A percentile compares a stretch with the other conserved stretches of the same genome.
phyloP scores from a whole-genome alignment of 2,888 invertebrate species.

The Chrysodeixis includens region DNA sequence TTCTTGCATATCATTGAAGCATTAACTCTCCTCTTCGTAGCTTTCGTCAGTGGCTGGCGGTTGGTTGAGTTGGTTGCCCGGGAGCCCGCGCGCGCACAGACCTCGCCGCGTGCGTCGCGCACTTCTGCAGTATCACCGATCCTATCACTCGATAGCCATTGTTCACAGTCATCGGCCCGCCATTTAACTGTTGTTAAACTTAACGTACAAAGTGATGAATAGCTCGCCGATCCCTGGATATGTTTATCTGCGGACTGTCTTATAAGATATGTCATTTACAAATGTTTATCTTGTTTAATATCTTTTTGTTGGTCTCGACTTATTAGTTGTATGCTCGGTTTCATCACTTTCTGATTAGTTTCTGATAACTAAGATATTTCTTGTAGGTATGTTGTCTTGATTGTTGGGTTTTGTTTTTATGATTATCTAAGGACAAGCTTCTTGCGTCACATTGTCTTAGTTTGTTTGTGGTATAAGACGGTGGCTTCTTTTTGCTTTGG shows the following conservation, averaged over 20 bases:
- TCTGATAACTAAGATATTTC: constrained; percentile 48
- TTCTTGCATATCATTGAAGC: neutral
- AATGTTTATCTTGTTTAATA: constrained; percentile 54
- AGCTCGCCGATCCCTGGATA: constrained; percentile 63
- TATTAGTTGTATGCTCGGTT: constrained; percentile 45
- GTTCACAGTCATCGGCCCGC: constrained; percentile 74
- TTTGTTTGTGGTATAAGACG: neutral
- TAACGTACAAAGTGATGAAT: constrained; percentile 72
- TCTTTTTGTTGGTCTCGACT: constrained; percentile 47
- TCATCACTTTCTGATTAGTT: constrained; percentile 52
- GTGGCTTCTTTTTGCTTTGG: neutral
- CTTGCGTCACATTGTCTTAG: neutral
- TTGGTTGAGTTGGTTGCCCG: constrained; percentile 23
- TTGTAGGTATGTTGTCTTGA: constrained; percentile 23
- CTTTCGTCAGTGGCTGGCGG: constrained; percentile 38
- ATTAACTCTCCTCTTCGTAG: constrained; percentile 35
- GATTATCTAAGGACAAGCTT: constrained; percentile 10
- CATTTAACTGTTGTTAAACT: constrained; percentile 73
- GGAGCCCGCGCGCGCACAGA: constrained; percentile 57
- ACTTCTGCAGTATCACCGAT: constrained; percentile 71
- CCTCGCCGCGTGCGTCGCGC: constrained; percentile 57
- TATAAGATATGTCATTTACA: constrained; percentile 66
- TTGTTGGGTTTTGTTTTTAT: constrained; percentile 26
- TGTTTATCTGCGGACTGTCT: constrained; percentile 70
- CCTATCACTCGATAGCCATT: constrained; percentile 76